phyloP scores from a whole-genome alignment of 2,888 invertebrate genomes.

The Cryptocephalus primarius region DNA sequence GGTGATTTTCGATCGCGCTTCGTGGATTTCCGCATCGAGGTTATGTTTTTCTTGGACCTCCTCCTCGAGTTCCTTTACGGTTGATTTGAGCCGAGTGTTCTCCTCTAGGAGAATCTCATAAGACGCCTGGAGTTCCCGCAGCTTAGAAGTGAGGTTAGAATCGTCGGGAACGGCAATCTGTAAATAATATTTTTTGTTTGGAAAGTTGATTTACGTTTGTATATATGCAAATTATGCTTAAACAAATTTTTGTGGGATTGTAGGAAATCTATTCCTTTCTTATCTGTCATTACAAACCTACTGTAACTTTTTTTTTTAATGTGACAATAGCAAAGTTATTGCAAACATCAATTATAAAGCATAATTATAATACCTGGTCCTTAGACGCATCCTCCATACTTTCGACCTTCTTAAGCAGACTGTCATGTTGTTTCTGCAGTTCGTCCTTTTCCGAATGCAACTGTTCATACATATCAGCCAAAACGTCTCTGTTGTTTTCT shows the following conservation, averaged over 20 bases:
- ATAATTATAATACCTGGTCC: background rate
- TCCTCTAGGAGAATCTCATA: slow-evolving; percentile 23
- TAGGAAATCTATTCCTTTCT: too few relatives aligned
- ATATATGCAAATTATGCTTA: background rate
- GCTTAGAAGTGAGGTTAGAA: background rate
- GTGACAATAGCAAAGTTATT: too few relatives aligned
- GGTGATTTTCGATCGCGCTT: slow-evolving; percentile 17
- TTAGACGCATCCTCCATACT: background rate
- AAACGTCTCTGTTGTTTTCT: slow-evolving; percentile 33
- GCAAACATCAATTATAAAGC: too few relatives aligned
- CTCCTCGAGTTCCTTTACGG: slow-evolving; percentile 21
- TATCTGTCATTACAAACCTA: too few relatives aligned
- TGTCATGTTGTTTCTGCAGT: slow-evolving; percentile 38
- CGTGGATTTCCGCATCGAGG: slow-evolving; percentile 19
- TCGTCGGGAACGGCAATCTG: background rate
- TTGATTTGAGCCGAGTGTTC: slow-evolving; percentile 21
- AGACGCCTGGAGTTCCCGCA: slow-evolving; percentile 10
- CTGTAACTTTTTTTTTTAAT: too few relatives aligned
- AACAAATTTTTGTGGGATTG: background rate
- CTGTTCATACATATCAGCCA: slow-evolving; percentile 35
- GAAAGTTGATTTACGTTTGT: too few relatives aligned
- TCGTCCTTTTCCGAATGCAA: slow-evolving; percentile 39
- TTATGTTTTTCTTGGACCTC: slow-evolving; percentile 24
- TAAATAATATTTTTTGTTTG: background rate
- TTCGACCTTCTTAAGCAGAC: slow-evolving; percentile 14